Base-by-base conservation (phyloP, 2,797 vertebrate genomes). In the Ceryle rudis region DNA sequence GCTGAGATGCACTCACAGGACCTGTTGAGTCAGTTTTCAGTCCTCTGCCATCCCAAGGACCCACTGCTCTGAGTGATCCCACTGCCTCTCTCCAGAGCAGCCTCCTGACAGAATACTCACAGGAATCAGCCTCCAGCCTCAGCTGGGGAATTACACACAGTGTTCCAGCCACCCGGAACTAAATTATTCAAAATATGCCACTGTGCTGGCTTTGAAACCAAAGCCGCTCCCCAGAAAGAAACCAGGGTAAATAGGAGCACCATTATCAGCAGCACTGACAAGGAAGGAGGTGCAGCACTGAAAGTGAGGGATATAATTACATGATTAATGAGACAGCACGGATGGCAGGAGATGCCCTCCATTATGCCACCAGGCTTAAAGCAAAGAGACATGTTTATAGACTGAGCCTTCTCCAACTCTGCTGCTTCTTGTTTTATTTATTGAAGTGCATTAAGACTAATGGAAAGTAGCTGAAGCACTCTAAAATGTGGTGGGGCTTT, bases 381-480 rank as follows among this genome's bases (percentile, higher is more conserved):
- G 66, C 81, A 81, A 61, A 95, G 85, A 87, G 93, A 91, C 61
- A 9, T 81, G 72, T 96, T 96, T 90, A 86, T 81, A 95, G 91
- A 87, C 87, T 37, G 29, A 81, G 47, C 52, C 58, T 69, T 89
- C 86, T 87, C 64, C 84, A 89, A 78, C 37, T 88, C 85, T 79
- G 87, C 81, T 94, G 75, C 94, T 93, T 93, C 95, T 94, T 96
- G 62, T 65, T 97, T 69, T 93, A 97, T 97, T 97, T 90, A 97
- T 97, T 69, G 25, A 81, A 82, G 62, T 94, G 85, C 96, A 97
- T 94, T 97, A 97, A 90, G 90, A 87, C 80, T 95, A 95, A 97
- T 87, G 92, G 95, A 89, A 96, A 93, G 70, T 89, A 87, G 92
- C 66, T 79, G 82, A 87, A 37, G 61, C 74, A 87, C 52, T 81